Conservation (phyloP, 2,113 vertebrate genomes). For the Oncorhynchus tshawytscha region DNA sequence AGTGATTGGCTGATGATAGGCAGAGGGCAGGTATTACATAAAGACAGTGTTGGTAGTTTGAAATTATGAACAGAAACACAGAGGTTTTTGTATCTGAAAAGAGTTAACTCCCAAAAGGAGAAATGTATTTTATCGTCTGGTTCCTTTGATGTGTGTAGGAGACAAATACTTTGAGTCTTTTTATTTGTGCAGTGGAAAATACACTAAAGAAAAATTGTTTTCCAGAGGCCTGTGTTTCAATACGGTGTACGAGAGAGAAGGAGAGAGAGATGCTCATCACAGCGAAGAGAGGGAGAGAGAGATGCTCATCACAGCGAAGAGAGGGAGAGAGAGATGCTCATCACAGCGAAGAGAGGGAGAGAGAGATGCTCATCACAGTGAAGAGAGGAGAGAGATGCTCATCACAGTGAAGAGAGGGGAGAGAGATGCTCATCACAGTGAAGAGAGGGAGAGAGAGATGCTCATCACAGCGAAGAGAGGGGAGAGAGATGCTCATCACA, state of each 20-base stretch:
- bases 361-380: no score
- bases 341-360: no score
- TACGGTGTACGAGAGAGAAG: constrained; percentile 31
- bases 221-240: constrained; percentile 35
- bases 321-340: no score
- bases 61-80: neutral
- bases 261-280: no score
- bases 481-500: no score
- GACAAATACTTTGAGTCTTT: constrained; percentile 65
- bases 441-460: no score
- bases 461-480: no score
- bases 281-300: no score
- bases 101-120: neutral
- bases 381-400: no score
- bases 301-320: no score
- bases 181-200: constrained; percentile 67
- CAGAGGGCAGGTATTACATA: neutral
- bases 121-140: neutral
- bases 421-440: no score
- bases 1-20: neutral
- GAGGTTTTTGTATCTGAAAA: neutral
- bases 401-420: no score
- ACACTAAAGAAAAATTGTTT: constrained; percentile 46
- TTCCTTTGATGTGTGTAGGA: neutral
- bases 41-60: neutral